Percentiles rank a stretch among this genome's conserved stretches.
Conservation (phyloP, 2,888 invertebrate genomes). For the Paralinhomoeus sp. region DNA sequence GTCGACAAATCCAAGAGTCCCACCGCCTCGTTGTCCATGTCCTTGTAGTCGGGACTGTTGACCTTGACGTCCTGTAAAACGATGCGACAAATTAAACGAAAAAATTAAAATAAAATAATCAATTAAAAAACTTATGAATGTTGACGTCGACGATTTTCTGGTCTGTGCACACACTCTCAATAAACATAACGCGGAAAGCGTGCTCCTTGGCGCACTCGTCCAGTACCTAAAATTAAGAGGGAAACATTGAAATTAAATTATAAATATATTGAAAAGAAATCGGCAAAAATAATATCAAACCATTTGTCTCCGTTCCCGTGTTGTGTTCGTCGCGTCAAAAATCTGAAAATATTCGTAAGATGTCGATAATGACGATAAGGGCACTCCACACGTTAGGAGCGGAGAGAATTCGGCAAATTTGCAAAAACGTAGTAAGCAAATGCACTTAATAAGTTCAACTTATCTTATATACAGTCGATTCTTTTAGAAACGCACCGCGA, state of each 20-base stretch:
- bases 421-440: too few relatives aligned
- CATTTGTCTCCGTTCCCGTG: slow-evolving; percentile 60
- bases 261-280: too few relatives aligned
- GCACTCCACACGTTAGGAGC: too few relatives aligned
- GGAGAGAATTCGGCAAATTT: too few relatives aligned
- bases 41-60: slow-evolving; percentile 80
- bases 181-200: slow-evolving; percentile 85
- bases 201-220: slow-evolving; percentile 37
- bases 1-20: slow-evolving; percentile 10
- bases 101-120: not conserved
- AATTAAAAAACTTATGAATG: slow-evolving; percentile 42
- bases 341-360: slow-evolving; percentile 37
- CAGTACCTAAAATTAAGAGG: too few relatives aligned
- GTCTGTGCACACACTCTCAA: slow-evolving; percentile 92
- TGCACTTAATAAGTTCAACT: too few relatives aligned
- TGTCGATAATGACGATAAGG: too few relatives aligned
- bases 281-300: too few relatives aligned
- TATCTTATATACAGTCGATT: too few relatives aligned
- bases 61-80: slow-evolving; percentile 60
- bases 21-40: slow-evolving; percentile 63
- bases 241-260: too few relatives aligned
- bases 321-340: slow-evolving; percentile 97
- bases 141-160: slow-evolving; percentile 85
- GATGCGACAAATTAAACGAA: slow-evolving; percentile 33
- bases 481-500: slow-evolving; percentile 67